A percentile compares a stretch with the other conserved stretches of the same genome.
Conservation (phyloP, 2,888 invertebrate genomes). For the Aplocera efformata region DNA sequence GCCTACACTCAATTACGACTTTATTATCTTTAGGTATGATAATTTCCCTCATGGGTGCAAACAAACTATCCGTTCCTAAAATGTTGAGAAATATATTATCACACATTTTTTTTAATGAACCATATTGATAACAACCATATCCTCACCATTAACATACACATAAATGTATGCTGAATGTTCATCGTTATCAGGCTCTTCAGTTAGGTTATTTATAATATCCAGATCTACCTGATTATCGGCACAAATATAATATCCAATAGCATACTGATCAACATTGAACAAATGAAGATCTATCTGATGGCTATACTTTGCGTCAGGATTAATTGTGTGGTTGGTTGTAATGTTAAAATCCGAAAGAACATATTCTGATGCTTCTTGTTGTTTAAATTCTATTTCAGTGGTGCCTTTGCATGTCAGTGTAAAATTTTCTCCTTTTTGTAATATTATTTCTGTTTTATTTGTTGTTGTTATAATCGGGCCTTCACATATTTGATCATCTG, state of each 20-base stretch:
- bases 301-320: constrained; percentile 43
- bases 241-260: constrained; percentile 81
- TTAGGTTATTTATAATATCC: constrained; percentile 46
- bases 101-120: not conserved
- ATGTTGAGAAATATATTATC: constrained; percentile 41
- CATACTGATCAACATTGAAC: constrained; percentile 58
- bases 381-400: constrained; percentile 49
- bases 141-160: constrained; percentile 72
- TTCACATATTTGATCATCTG: constrained; percentile 55
- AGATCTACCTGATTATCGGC: constrained; percentile 59
- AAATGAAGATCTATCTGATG: constrained; percentile 71
- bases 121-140: not conserved
- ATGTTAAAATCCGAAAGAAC: constrained; percentile 38
- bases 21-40: constrained; percentile 42
- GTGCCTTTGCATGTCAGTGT: constrained; percentile 59
- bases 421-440: constrained; percentile 64
- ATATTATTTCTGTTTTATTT: constrained; percentile 53
- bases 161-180: constrained; percentile 62
- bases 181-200: constrained; percentile 57
- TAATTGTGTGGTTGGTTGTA: constrained; percentile 20
- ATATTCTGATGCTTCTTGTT: constrained; percentile 61
- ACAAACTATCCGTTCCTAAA: constrained; percentile 65
- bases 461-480: constrained; percentile 62
- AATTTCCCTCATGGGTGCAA: constrained; percentile 65
- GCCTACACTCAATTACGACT: constrained; percentile 69